Conservation (phyloP, 1,140 invertebrate genomes). For the Cardiocondyla obscurior region DNA sequence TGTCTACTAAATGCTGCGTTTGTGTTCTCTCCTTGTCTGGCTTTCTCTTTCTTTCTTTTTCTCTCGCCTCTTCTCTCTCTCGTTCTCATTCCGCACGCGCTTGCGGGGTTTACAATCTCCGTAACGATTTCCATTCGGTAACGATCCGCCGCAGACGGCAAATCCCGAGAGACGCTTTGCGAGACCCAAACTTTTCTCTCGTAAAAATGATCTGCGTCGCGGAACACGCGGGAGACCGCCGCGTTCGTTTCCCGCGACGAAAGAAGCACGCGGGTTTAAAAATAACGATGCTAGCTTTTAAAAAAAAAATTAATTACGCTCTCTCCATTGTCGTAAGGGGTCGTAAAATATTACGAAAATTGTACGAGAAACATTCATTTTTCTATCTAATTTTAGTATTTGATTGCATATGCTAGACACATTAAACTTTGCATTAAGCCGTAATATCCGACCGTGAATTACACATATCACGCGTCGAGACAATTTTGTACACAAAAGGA, state of each 20-base stretch:
- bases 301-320: constrained; percentile 5
- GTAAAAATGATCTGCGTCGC: constrained; percentile 45
- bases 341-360: background rate
- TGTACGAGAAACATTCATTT: constrained; percentile 2
- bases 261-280: no score
- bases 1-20: constrained; percentile 53
- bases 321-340: no score
- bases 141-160: constrained; percentile 43
- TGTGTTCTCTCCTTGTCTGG: constrained; percentile 27
- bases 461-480: no score
- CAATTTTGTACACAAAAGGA: background rate
- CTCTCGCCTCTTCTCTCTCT: background rate
- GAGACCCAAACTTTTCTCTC: constrained; percentile 47
- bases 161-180: constrained; percentile 38
- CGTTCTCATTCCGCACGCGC: constrained; percentile 9
- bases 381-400: constrained; percentile 22
- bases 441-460: no score
- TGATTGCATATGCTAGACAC: background rate
- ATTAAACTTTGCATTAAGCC: constrained; percentile 19
- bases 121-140: constrained; percentile 57
- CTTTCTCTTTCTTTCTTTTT: background rate
- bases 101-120: constrained; percentile 50
- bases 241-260: background rate
- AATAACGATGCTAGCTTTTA: background rate
- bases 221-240: constrained; percentile 2